Base-by-base conservation (phyloP, 2,797 vertebrate genomes). In the Girardinus metallicus region DNA sequence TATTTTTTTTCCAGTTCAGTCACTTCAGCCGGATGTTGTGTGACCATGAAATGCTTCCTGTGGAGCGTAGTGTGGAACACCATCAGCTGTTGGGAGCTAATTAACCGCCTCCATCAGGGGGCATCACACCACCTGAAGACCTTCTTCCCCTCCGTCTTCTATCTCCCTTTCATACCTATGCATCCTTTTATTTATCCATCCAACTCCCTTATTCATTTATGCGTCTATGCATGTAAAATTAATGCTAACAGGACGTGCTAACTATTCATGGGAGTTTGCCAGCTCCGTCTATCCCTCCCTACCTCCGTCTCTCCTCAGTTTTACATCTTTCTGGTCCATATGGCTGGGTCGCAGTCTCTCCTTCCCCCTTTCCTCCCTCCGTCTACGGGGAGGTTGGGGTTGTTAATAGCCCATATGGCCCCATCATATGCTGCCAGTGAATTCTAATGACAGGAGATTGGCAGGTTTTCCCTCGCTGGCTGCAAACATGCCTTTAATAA, bases 341-440 rank as follows among this genome's bases (percentile, higher is more conserved):
- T 88, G 88, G 78, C 75, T 23, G 31, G 83, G 80, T 82, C 75
- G 1, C 62, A 44, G 57, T 71, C 70, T 43, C 44, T 77, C 82
- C 46, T n/a, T 46, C 60, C 75, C 12, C 26, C 39, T 31, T 57
- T 55, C 73, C 77, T 79, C 78, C 43, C 34, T 74, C 73, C 7
- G 5, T 72, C 86, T 81, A 66, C 76, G 75, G 88, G 75, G 84
- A 90, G 88, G 88, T 86, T 88, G 88, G 85, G 84, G 80, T 82
- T 86, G 81, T 89, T 93, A 92, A 93, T 90, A 85, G 88, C 47
- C 88, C 89, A 92, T 92, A 93, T 91, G 91, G 85, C 82, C 79
- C 83, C 85, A 79, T 93, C 88, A 88, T 90, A 87, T 89, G 89
- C 85, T 89, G 87, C 92, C 91, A 92, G 87, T 90, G 85, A 88